Percentiles rank a stretch among this genome's conserved stretches.
Conservation (phyloP, 1,140 invertebrate genomes). For the Rhagoletis pomonella region DNA sequence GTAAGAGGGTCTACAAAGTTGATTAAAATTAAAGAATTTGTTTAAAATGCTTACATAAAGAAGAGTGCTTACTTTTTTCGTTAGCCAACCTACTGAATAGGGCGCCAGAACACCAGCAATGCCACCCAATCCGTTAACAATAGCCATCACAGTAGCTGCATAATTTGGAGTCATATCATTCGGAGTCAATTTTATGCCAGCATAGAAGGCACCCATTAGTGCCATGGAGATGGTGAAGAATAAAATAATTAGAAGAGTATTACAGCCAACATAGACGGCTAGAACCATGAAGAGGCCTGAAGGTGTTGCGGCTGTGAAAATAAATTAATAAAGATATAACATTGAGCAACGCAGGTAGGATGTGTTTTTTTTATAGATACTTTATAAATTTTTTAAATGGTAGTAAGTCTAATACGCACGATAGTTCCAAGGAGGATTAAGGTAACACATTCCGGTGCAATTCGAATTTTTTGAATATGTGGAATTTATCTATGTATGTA, state of each 20-base stretch:
- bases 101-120: conserved; percentile 88
- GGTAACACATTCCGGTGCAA: too few relatives aligned
- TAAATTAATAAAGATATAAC: too few relatives aligned
- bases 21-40: not conserved
- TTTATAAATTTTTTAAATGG: too few relatives aligned
- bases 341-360: too few relatives aligned
- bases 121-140: conserved; percentile 89
- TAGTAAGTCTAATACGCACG: too few relatives aligned
- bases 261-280: conserved; percentile 87
- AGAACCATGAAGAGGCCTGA: conserved; percentile 86
- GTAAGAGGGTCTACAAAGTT: conserved; percentile 78
- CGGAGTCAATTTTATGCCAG: conserved; percentile 86
- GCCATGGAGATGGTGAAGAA: conserved; percentile 84
- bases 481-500: too few relatives aligned
- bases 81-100: conserved; percentile 84
- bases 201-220: conserved; percentile 85
- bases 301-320: conserved; percentile 78
- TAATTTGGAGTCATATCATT: conserved; percentile 89
- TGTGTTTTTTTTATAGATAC: too few relatives aligned
- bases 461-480: too few relatives aligned
- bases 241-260: conserved; percentile 78
- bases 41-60: not conserved
- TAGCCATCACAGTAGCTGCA: conserved; percentile 87
- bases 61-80: conserved; percentile 79
- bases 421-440: too few relatives aligned